These are phyloP conservation scores for Ephialtes manifestator DNA, from an alignment of 2,888 invertebrate genomes.

Conservation along the genomic window DNA sequence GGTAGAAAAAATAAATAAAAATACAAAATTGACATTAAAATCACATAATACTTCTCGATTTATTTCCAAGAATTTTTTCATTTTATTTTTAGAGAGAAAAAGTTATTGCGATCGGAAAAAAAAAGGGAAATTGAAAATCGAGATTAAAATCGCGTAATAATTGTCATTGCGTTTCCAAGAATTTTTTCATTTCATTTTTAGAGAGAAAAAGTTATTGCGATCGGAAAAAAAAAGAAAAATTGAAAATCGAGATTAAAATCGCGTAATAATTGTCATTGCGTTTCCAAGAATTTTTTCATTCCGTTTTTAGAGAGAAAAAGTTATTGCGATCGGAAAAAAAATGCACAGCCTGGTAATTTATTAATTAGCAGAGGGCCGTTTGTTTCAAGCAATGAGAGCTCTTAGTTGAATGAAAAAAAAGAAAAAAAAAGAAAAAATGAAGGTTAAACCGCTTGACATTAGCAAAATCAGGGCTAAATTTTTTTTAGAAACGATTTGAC, in stretches of 20 bases:
- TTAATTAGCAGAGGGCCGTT: no score
- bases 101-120: not conserved
- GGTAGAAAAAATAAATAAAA: no score
- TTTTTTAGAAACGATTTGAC: no score
- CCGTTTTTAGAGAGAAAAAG: not conserved
- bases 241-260: not conserved
- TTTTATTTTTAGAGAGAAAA: not conserved
- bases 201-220: not conserved
- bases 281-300: not conserved
- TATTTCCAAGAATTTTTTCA: not conserved
- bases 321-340: not conserved
- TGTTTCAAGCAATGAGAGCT: no score
- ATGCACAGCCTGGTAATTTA: no score
- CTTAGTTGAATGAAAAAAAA: not conserved
- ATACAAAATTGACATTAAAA: not conserved
- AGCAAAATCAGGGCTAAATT: no score
- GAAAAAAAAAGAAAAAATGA: not conserved
- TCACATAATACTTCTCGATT: not conserved
- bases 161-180: not conserved
- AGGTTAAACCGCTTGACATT: no score
- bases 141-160: not conserved
- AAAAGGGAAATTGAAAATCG: no score
- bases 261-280: not conserved
- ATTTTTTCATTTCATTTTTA: not conserved
- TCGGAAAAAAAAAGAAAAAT: not conserved